Conservation (phyloP, 2,888 invertebrate genomes). For the Tiphia femorata region DNA sequence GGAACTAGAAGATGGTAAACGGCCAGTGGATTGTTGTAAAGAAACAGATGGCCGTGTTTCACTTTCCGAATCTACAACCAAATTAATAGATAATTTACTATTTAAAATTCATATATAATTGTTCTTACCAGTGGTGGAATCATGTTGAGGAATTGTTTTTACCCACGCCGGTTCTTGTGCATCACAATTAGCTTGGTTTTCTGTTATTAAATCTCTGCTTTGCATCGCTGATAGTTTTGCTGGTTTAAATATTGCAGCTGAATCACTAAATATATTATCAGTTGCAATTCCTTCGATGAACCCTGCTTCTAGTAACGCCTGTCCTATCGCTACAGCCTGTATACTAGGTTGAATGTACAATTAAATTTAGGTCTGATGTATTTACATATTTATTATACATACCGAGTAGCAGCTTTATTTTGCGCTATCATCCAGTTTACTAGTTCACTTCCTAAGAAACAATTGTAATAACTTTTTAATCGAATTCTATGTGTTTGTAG, state of each 20-base stretch:
- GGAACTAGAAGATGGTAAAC: slow-evolving; percentile 70
- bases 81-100: neutral
- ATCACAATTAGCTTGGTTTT: slow-evolving; percentile 68
- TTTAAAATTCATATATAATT: neutral
- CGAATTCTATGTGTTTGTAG: slow-evolving; percentile 78
- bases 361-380: no score
- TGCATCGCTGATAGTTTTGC: slow-evolving; percentile 63
- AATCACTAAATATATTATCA: slow-evolving; percentile 69
- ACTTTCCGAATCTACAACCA: slow-evolving; percentile 64
- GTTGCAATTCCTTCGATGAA: slow-evolving; percentile 76
- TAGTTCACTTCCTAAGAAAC: slow-evolving; percentile 84
- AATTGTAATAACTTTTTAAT: slow-evolving; percentile 80
- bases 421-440: slow-evolving; percentile 88
- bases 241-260: slow-evolving; percentile 69
- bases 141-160: slow-evolving; percentile 72
- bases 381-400: slow-evolving; percentile 22
- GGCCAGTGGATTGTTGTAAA: slow-evolving; percentile 58
- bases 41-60: slow-evolving; percentile 54
- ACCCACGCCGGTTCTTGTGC: slow-evolving; percentile 78
- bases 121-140: slow-evolving; percentile 66
- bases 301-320: slow-evolving; percentile 81
- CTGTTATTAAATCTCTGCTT: slow-evolving; percentile 63
- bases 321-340: slow-evolving; percentile 84
- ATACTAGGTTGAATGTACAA: no score
- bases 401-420: slow-evolving; percentile 83